phyloP scores from a whole-genome alignment of 2,888 invertebrate genomes.

The Tiphia femorata region DNA sequence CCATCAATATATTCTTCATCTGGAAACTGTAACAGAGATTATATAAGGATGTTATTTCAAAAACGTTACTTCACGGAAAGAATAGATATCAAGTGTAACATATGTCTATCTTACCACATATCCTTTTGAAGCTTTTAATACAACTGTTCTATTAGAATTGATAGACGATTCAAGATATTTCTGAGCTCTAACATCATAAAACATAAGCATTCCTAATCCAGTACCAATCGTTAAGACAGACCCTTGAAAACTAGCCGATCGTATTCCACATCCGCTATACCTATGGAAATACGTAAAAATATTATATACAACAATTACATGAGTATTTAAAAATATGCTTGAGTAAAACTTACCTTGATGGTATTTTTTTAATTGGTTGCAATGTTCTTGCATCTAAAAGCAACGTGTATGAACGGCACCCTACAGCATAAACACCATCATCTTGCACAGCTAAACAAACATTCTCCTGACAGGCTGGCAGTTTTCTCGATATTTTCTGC shows the following conservation, averaged over 20 bases:
- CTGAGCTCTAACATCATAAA: slow-evolving; percentile 92
- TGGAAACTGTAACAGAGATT: slow-evolving; percentile 75
- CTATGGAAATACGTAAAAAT: slow-evolving; percentile 73
- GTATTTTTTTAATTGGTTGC: slow-evolving; percentile 73
- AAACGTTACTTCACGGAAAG: not conserved
- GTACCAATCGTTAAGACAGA: slow-evolving; percentile 94
- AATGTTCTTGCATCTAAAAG: slow-evolving; percentile 90
- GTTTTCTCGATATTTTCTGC: slow-evolving; percentile 87
- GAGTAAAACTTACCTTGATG: slow-evolving; percentile 57
- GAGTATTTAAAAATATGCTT: not conserved
- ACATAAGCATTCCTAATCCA: slow-evolving; percentile 90
- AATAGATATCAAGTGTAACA: no score
- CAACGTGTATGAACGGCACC: slow-evolving; percentile 92
- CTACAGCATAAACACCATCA: slow-evolving; percentile 91
- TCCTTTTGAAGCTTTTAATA: slow-evolving; percentile 88
- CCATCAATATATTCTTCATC: slow-evolving; percentile 87
- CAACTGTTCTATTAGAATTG: slow-evolving; percentile 88
- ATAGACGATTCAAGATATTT: slow-evolving; percentile 93
- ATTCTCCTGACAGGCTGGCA: slow-evolving; percentile 92
- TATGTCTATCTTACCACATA: slow-evolving; percentile 84
- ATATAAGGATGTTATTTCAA: not conserved
- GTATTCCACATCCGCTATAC: slow-evolving; percentile 91
- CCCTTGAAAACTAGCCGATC: slow-evolving; percentile 92
- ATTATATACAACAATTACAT: not conserved
- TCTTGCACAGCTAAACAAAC: slow-evolving; percentile 92